Evolutionary conservation across 1,140 invertebrate species (phyloP).

Genomic region (Drosophila punjabiensis): DNA sequence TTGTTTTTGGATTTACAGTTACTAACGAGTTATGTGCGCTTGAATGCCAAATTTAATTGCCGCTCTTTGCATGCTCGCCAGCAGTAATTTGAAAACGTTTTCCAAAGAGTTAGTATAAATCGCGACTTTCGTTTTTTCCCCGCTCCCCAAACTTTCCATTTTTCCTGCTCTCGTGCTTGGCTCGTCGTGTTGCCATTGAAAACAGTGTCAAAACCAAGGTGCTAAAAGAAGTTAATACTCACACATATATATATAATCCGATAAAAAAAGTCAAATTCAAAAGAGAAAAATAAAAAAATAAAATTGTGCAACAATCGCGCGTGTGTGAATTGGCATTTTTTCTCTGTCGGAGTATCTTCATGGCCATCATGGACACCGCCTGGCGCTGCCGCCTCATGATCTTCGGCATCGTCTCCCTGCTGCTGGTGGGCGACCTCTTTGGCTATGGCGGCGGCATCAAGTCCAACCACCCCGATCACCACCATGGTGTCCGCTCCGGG

Average conservation of each 20-base stretch:
- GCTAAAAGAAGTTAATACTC: constrained; percentile 26
- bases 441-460: constrained; percentile 78
- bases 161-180: constrained; percentile 10
- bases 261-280: not conserved
- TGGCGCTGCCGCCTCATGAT: constrained; percentile 84
- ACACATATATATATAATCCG: not conserved
- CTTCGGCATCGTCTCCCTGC: constrained; percentile 72
- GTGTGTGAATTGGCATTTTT: constrained; percentile 29
- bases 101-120: constrained; percentile 20
- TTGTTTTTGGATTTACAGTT: constrained; percentile 65
- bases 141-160: constrained; percentile 42
- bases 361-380: constrained; percentile 76
- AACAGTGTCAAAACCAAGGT: constrained; percentile 61
- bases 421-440: constrained; percentile 81
- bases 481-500: constrained; percentile 41
- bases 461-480: constrained; percentile 65
- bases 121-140: constrained; percentile 70
- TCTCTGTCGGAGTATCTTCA: constrained; percentile 14
- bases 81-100: constrained; percentile 63
- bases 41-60: constrained; percentile 83
- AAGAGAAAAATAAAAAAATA: not conserved
- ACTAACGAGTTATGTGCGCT: constrained; percentile 72
- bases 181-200: constrained; percentile 46
- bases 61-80: constrained; percentile 50
- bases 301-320: constrained; percentile 28